These are phyloP conservation scores for Rhinogobius similis DNA, from an alignment of 2,113 vertebrate species.

Conservation along the genomic window DNA sequence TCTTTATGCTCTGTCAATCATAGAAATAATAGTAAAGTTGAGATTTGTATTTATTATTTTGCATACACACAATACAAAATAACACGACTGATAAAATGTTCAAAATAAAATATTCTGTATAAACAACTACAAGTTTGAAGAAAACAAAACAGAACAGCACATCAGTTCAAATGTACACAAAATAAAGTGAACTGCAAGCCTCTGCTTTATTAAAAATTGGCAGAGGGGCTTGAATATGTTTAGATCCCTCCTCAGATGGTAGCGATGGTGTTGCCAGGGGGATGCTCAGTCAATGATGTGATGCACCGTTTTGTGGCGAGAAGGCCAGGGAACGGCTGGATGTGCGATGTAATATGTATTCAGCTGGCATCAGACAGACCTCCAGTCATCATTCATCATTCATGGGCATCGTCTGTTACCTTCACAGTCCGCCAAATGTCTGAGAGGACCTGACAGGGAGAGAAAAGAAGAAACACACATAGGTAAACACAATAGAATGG, in stretches of 20 bases:
- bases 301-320: slow-evolving; percentile 32
- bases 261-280: slow-evolving; percentile 13
- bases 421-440: slow-evolving; percentile 53
- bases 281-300: slow-evolving; percentile 25
- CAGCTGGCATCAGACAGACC: slow-evolving; percentile 55
- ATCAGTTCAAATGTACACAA: not conserved
- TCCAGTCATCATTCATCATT: slow-evolving; percentile 68
- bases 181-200: not conserved
- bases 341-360: slow-evolving; percentile 53
- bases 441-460: slow-evolving; percentile 40
- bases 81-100: not conserved
- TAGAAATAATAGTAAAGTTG: not conserved
- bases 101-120: too few species aligned
- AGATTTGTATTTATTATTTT: not conserved
- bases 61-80: not conserved
- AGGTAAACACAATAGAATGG: slow-evolving; percentile 34
- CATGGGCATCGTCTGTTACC: slow-evolving; percentile 61
- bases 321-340: slow-evolving; percentile 18
- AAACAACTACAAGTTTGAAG: too few species aligned
- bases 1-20: not conserved
- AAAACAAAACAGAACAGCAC: not conserved
- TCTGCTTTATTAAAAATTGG: slow-evolving; percentile 9
- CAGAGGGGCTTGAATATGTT: not conserved
- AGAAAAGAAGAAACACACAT: slow-evolving; percentile 25
- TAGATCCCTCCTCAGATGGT: slow-evolving; percentile 25